Evolutionary conservation across 2,888 invertebrate species (phyloP), one percentile per base, ranked within the genome.

Genomic region (Eubasilissa splendida): DNA sequence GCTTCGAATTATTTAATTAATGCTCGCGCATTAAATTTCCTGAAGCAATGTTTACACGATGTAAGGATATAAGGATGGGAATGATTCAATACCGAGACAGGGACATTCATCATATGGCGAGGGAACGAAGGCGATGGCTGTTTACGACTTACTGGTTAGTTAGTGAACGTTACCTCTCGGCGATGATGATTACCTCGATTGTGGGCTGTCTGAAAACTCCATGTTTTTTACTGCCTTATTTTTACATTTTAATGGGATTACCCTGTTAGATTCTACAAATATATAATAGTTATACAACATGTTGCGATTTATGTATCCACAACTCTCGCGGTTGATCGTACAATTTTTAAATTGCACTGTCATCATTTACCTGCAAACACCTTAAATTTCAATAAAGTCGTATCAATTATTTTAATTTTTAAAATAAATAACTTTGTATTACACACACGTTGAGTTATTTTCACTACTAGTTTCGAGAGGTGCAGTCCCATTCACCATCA

Each of bases 121-220:
- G 33, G 63, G 33, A 33, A 4, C 4, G 14, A 22, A 9, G 33
- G 0, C 42, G 42, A 33, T 14, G 22, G 10, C 59, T 33, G 63
- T 7, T 5, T 31, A 33, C 10, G 12, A 60, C 9, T 10, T 9
- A 3, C 3, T 33, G 33, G 2, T 63, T 12, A 4, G 33, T 33
- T 68, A 52, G 14, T 10, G 68, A 50, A n/a, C 68, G 50, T 68
- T 68, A 68, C 68, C 50, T 68, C 42, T 50, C 50, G 50, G 50
- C 50, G 71, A 53, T 71, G 54, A 22, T 22, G 71, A 71, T 71
- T 53, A 71, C 53, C 71, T 54, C 71, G 54, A 71, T 53, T 31
- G 71, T 22, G 22, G 54, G 22, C 54, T 68, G 14, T 50, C 14
- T 14, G 50, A 50, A 68, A 68, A 14, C 68, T n/a, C 68, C 68